Evolutionary conservation across 2,888 invertebrate species (phyloP).

Genomic region (Vanessa cardui): DNA sequence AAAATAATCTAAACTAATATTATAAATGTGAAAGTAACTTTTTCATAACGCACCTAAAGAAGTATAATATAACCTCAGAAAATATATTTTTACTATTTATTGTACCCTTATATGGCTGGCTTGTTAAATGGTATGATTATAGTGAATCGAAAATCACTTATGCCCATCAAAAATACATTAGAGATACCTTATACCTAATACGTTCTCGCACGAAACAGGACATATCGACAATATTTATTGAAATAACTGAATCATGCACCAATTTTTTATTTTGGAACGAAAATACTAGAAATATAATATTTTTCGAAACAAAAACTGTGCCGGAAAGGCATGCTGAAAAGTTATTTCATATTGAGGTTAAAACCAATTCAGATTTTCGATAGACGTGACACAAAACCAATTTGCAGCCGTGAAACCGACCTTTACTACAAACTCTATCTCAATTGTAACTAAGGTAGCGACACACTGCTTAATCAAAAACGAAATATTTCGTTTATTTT

Average conservation of each 20-base stretch:
- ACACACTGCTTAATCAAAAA: slow-evolving; percentile 1
- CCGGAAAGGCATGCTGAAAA: slow-evolving; percentile 34
- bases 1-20: no score
- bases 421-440: slow-evolving; percentile 38
- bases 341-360: slow-evolving; percentile 62
- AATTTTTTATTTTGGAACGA: not conserved
- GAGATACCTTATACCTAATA: not conserved
- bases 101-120: not conserved
- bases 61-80: no score
- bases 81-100: not conserved
- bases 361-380: slow-evolving; percentile 75
- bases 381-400: slow-evolving; percentile 46
- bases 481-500: not conserved
- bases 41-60: no score
- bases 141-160: slow-evolving; percentile 7
- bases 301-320: slow-evolving; percentile 16
- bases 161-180: slow-evolving; percentile 13
- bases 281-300: not conserved
- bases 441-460: slow-evolving; percentile 30
- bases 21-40: no score
- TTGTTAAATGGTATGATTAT: not conserved
- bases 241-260: not conserved
- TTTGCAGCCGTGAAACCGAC: slow-evolving; percentile 43
- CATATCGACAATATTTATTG: not conserved
- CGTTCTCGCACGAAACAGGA: not conserved